phyloP scores from a whole-genome alignment of 2,797 vertebrate genomes.

The Sarcophilus harrisii region DNA sequence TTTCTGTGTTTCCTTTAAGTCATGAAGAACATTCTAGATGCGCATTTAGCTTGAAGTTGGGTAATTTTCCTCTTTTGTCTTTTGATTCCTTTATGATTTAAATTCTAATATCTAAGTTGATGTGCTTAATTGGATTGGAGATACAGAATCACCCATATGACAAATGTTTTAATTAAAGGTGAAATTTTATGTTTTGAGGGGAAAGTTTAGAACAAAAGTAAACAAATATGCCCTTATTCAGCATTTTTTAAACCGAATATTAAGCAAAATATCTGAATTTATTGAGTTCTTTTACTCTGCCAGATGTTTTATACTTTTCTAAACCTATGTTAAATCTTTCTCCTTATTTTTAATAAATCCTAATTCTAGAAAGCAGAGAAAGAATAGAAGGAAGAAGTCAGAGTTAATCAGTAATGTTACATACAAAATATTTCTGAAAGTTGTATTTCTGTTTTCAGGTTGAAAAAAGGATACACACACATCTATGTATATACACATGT shows the following conservation, averaged over 20 bases:
- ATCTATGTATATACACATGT: conserved; percentile 20
- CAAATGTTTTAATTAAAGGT: background rate
- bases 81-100: background rate
- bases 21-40: background rate
- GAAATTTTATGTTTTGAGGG: background rate
- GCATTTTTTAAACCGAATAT: background rate
- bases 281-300: conserved; percentile 3
- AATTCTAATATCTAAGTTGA: background rate
- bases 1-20: background rate
- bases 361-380: conserved; percentile 19
- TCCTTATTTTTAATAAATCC: conserved; percentile 58
- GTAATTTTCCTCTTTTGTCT: background rate
- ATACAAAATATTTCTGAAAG: conserved; percentile 61
- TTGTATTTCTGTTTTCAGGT: conserved; percentile 50
- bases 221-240: background rate
- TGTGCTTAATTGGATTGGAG: background rate
- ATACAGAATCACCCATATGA: background rate
- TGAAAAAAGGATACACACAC: conserved; percentile 3
- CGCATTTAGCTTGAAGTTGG: background rate
- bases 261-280: background rate
- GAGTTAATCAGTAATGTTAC: conserved; percentile 20
- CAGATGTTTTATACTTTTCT: conserved; percentile 49
- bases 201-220: background rate
- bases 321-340: conserved; percentile 24
- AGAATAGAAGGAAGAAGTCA: conserved; percentile 46